These are phyloP conservation scores for Proteles cristata DNA, from an alignment of 2,113 vertebrate species.

Conservation along the genomic window DNA sequence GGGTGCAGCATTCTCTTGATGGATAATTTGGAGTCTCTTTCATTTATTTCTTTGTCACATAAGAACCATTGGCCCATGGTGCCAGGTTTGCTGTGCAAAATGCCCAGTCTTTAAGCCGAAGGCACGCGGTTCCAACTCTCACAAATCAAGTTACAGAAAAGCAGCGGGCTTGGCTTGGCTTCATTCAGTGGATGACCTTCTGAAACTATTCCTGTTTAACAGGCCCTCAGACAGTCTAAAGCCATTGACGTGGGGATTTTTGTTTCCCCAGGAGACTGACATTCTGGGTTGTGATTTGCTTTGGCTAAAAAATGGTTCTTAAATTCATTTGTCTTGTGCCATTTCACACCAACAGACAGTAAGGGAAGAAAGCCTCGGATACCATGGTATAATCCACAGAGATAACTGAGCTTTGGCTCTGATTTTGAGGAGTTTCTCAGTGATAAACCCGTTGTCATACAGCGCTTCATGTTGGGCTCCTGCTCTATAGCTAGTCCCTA, in stretches of 20 bases:
- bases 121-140: not conserved
- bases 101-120: not conserved
- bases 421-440: not conserved
- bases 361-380: not conserved
- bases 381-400: not conserved
- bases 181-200: not conserved
- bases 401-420: not conserved
- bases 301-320: slow-evolving; percentile 57
- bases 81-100: not conserved
- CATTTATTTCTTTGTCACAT: slow-evolving; percentile 16
- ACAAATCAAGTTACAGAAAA: not conserved
- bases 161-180: not conserved
- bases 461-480: not conserved
- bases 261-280: not conserved
- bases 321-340: not conserved
- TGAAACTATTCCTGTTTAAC: not conserved
- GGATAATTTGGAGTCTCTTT: not conserved
- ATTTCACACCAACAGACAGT: not conserved
- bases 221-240: not conserved
- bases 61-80: not conserved
- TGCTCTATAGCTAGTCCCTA: not conserved
- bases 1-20: not conserved
- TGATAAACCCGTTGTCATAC: not conserved
- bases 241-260: not conserved
- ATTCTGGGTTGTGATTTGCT: not conserved